A percentile compares a stretch with the other conserved stretches of the same genome.
phyloP scores from a whole-genome alignment of 2,888 invertebrate species.

The Cabera pusaria region DNA sequence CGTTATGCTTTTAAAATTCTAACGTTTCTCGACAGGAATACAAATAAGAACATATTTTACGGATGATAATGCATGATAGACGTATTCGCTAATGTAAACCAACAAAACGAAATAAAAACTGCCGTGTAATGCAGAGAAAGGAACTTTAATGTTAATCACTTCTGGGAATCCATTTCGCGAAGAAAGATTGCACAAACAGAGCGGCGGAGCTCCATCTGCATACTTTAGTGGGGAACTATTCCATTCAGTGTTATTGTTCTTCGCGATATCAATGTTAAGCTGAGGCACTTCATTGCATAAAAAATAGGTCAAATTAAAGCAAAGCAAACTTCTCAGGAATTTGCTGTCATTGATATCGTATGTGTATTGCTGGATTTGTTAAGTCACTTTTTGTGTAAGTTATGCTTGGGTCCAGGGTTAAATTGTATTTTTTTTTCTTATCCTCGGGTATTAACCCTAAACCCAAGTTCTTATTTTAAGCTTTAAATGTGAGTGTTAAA shows the following conservation, averaged over 20 bases:
- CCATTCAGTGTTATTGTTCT: constrained; percentile 15
- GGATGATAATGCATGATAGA: not conserved
- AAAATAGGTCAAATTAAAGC: constrained; percentile 7
- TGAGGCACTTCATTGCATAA: constrained; percentile 3
- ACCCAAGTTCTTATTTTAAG: too few species aligned
- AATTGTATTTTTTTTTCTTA: too few species aligned
- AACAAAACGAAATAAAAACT: constrained; percentile 15
- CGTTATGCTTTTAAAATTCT: constrained; percentile 16
- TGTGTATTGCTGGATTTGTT: not conserved
- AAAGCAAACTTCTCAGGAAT: constrained; percentile 1
- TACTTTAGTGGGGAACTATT: constrained; percentile 20
- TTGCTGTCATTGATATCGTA: not conserved
- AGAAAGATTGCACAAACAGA: constrained; percentile 22
- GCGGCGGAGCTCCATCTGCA: constrained; percentile 13
- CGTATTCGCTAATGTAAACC: constrained; percentile 13
- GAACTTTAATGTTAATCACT: constrained; percentile 21
- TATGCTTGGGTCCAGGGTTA: too few species aligned
- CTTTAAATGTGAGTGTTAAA: too few species aligned
- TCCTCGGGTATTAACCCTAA: too few species aligned
- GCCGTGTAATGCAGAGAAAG: constrained; percentile 11
- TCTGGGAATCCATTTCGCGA: constrained; percentile 19
- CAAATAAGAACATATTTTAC: constrained; percentile 11
- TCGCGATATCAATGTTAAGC: constrained; percentile 11
- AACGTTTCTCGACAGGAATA: constrained; percentile 7
- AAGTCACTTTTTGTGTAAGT: too few species aligned